Percentiles rank a stretch among this genome's conserved stretches.
Conservation (phyloP, 2,797 vertebrate species). For the Danio albolineatus region DNA sequence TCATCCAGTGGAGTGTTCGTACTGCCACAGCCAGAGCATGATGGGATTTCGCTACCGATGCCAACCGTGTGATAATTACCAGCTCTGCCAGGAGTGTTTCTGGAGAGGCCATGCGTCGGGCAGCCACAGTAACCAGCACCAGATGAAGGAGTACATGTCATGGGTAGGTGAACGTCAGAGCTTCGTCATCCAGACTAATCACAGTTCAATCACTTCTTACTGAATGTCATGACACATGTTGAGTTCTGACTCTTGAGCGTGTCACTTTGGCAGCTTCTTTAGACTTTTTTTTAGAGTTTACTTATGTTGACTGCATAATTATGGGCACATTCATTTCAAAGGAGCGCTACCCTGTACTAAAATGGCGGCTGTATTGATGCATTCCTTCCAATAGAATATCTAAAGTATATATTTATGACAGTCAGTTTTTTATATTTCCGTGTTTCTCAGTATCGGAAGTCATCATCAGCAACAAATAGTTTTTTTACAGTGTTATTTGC, state of each 20-base stretch:
- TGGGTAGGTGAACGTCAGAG: conserved; percentile 85
- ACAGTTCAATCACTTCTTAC: not conserved
- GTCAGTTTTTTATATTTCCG: no score
- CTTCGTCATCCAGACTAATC: not conserved
- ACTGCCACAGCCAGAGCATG: conserved; percentile 99
- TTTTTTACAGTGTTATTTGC: no score
- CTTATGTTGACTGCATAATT: not conserved
- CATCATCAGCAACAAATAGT: no score
- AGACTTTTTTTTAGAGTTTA: not conserved
- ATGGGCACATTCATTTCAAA: no score
- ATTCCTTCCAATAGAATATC: no score
- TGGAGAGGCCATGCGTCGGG: conserved; percentile 98
- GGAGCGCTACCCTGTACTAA: no score
- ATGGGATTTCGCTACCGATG: conserved; percentile 99
- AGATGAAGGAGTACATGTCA: conserved; percentile 99
- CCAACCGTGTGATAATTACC: conserved; percentile 99
- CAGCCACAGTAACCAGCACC: conserved; percentile 99
- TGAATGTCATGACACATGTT: not conserved
- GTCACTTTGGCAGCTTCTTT: not conserved
- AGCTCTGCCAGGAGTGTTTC: conserved; percentile 99
- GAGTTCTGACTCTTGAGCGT: not conserved
- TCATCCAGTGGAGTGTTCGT: conserved; percentile 98
- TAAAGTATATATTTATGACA: no score
- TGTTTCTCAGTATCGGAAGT: no score
- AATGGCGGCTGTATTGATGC: no score